Evolutionary conservation across 1,140 invertebrate species (phyloP), one percentile per base, ranked within the genome.

Genomic region (Meloidogyne exigua): DNA sequence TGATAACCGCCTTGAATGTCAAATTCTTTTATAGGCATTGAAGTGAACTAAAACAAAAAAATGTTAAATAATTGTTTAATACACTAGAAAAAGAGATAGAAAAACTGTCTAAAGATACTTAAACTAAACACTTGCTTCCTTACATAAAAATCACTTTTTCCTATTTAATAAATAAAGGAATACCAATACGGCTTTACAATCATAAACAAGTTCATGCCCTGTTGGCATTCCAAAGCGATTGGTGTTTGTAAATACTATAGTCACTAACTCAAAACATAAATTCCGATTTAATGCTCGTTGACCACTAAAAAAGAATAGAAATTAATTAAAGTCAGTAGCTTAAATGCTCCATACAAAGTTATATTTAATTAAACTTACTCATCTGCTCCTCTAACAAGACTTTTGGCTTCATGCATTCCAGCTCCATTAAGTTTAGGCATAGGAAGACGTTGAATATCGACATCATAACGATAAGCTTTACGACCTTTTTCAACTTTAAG

Each of bases 401-500:
- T 57, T 39, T 36, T 66, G 7, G 78, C 78, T 32, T 79, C 64
- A 68, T 78, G 78, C 72, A 73, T 25, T 78, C 49, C 65, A 65
- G 21, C 7, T 11, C 72, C 72, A 23, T 25, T 73, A n/a, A 57
- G 72, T 21, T 62, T 64, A 18, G 28, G 49, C 72, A 73, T 66
- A 10, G 67, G 49, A 4, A 80, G n/a, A n/a, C 68, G 32, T n/a
- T 21, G 23, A 15, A 80, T 76, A 21, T 82, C 67, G 2, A 80
- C 74, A 63, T 80, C 79, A 36, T 81, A 80, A 10, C 78, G 79
- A 65, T 70, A 80, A 12, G 79, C 79, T 23, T 77, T 75, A 13
- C 49, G 26, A 13, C 79, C 79, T 11, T 25, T 36, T 32, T 80
- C 67, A 26, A 80, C 79, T 26, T 70, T 66, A 21, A 80, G 36